These are phyloP conservation scores for Neopelma chrysocephalum DNA, from an alignment of 2,797 vertebrate species.

Conservation along the genomic window DNA sequence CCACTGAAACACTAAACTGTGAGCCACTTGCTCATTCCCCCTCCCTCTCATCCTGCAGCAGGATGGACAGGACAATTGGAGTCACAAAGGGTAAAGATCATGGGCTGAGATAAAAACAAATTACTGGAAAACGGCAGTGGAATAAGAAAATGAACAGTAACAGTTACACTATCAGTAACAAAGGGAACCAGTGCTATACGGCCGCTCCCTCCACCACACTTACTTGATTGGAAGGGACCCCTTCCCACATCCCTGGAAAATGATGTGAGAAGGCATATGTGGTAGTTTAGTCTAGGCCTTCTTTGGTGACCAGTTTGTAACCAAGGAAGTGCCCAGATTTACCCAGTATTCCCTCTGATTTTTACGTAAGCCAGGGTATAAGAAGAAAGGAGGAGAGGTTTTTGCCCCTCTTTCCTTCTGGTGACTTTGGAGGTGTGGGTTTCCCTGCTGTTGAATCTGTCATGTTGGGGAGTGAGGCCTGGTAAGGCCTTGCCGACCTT, in stretches of 20 bases:
- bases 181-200: fast-evolving
- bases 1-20: background rate
- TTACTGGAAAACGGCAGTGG: background rate
- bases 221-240: fast-evolving
- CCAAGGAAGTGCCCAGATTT: too few species aligned
- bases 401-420: too few species aligned
- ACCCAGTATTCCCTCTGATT: too few species aligned
- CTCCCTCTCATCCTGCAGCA: background rate
- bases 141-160: background rate
- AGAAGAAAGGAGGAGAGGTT: too few species aligned
- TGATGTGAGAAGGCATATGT: background rate
- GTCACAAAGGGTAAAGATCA: background rate
- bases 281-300: too few species aligned
- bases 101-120: background rate
- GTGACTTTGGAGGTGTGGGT: too few species aligned
- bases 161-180: background rate
- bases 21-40: background rate
- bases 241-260: background rate
- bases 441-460: too few species aligned
- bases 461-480: too few species aligned
- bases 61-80: background rate
- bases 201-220: background rate
- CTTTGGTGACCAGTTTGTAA: too few species aligned
- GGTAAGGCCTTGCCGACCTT: too few species aligned
- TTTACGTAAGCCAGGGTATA: too few species aligned